A percentile compares a stretch with the other conserved stretches of the same genome.
Conservation (phyloP, 2,113 vertebrate genomes). For the Antechinus stuartii region DNA sequence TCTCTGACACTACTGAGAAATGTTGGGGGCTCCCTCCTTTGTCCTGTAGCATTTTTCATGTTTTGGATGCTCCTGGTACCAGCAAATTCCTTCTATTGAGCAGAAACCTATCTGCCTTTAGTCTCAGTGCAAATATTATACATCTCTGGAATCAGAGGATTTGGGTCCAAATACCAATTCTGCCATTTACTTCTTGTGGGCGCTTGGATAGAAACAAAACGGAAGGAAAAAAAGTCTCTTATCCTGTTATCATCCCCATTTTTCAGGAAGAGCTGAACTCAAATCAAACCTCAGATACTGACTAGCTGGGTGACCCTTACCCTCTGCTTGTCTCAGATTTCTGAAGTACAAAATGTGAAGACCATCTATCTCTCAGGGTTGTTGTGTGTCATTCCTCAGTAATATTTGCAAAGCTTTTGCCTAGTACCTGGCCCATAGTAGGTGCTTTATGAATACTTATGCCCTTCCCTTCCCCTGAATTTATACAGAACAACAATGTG, state of each 20-base stretch:
- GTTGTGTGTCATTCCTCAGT: neutral
- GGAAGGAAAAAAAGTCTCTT: too few species aligned
- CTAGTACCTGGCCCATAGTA: neutral
- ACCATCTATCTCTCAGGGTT: neutral
- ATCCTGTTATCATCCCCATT: too few species aligned
- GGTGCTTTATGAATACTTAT: neutral
- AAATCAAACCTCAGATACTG: neutral
- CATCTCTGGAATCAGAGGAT: neutral
- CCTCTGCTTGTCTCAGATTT: slow-evolving; percentile 9
- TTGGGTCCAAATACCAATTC: neutral
- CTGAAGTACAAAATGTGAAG: neutral
- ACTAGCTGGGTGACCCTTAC: slow-evolving; percentile 22
- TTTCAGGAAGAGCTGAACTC: neutral
- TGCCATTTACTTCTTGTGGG: neutral
- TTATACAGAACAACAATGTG: neutral
- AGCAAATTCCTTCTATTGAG: neutral
- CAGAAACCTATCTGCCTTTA: neutral
- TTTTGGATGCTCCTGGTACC: neutral
- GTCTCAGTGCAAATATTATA: neutral
- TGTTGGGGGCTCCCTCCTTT: neutral
- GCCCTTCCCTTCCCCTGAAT: neutral
- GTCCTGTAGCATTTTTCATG: neutral
- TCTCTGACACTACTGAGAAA: neutral
- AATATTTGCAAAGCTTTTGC: slow-evolving; percentile 11
- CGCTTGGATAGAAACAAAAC: neutral